These are phyloP conservation scores for Aplysia californica DNA, from an alignment of 1,140 invertebrate genomes.

Conservation along the genomic window DNA sequence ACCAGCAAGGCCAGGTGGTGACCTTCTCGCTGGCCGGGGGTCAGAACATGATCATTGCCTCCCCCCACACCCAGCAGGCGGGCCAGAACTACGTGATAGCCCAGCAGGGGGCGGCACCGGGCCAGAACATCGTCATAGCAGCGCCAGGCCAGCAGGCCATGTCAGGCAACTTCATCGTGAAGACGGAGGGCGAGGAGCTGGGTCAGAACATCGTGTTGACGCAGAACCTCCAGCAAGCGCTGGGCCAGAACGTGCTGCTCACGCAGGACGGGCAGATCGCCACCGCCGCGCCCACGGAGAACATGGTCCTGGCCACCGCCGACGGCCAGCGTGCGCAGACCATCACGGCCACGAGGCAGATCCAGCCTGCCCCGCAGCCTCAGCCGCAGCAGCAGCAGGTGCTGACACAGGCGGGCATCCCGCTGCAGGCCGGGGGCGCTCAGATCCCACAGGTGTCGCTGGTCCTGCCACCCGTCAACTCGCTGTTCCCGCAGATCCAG, in stretches of 20 bases:
- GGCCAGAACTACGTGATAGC: slow-evolving; percentile 34
- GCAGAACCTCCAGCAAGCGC: slow-evolving; percentile 33
- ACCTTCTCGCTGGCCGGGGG: slow-evolving; percentile 31
- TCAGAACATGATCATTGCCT: slow-evolving; percentile 39
- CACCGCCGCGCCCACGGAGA: slow-evolving; percentile 5
- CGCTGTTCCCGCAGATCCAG: slow-evolving; percentile 32
- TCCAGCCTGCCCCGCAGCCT: slow-evolving; percentile 8
- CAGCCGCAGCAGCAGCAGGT: slow-evolving; percentile 12
- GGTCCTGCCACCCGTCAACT: slow-evolving; percentile 25
- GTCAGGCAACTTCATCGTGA: slow-evolving; percentile 31
- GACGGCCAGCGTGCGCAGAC: slow-evolving; percentile 24
- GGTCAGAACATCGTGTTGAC: slow-evolving; percentile 34
- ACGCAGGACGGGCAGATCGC: slow-evolving; percentile 20
- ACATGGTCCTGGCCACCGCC: slow-evolving; percentile 28
- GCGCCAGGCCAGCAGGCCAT: slow-evolving; percentile 30
- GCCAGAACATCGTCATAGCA: slow-evolving; percentile 36
- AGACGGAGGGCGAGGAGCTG: slow-evolving; percentile 33
- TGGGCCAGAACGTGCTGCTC: slow-evolving; percentile 28
- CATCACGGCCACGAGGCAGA: slow-evolving; percentile 6
- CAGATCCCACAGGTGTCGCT: slow-evolving; percentile 31
- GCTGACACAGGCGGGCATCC: background rate
- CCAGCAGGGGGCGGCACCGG: slow-evolving; percentile 19
- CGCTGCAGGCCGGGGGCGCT: slow-evolving; percentile 15
- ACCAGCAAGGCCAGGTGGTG: slow-evolving; percentile 18
- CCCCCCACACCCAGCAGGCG: slow-evolving; percentile 31